These are phyloP conservation scores for Syngnathus acus DNA, from an alignment of 2,797 vertebrate genomes.

Conservation along the genomic window DNA sequence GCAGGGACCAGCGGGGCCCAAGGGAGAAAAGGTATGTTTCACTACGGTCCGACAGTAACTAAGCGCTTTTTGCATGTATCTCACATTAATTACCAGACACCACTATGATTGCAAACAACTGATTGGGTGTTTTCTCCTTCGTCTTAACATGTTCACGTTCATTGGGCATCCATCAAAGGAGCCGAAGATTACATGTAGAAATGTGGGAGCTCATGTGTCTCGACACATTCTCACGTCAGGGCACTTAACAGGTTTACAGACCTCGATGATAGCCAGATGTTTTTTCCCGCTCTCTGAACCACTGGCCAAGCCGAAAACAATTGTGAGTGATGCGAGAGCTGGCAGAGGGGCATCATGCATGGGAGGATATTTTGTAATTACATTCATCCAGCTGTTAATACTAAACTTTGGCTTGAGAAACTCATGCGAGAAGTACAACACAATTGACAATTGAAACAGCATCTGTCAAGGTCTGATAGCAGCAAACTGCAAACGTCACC, in stretches of 20 bases:
- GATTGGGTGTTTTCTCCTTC: conserved; percentile 22
- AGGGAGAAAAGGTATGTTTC: conserved; percentile 85
- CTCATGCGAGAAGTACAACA: conserved; percentile 12
- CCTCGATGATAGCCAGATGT: conserved; percentile 62
- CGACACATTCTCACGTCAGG: conserved; percentile 46
- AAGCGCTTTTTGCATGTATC: conserved; percentile 1
- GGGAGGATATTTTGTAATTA: neutral
- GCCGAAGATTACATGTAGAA: conserved; percentile 42
- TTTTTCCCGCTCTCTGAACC: conserved; percentile 43
- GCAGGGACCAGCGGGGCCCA: conserved; percentile 81
- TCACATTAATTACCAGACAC: conserved; percentile 11
- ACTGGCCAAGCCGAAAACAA: conserved; percentile 27
- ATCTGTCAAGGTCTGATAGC: conserved; percentile 29
- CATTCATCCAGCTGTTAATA: neutral
- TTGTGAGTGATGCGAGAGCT: conserved; percentile 14
- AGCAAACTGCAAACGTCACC: conserved; percentile 24
- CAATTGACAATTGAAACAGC: conserved; percentile 23
- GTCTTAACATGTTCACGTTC: conserved; percentile 22
- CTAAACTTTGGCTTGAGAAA: conserved; percentile 26
- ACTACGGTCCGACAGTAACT: conserved; percentile 2
- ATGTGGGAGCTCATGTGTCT: conserved; percentile 41
- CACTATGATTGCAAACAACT: conserved; percentile 1
- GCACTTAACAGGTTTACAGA: conserved; percentile 47
- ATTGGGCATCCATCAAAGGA: conserved; percentile 22
- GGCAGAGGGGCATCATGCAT: neutral